These are phyloP conservation scores for Chaenogobius annularis DNA, from an alignment of 2,113 vertebrate species.

Conservation along the genomic window DNA sequence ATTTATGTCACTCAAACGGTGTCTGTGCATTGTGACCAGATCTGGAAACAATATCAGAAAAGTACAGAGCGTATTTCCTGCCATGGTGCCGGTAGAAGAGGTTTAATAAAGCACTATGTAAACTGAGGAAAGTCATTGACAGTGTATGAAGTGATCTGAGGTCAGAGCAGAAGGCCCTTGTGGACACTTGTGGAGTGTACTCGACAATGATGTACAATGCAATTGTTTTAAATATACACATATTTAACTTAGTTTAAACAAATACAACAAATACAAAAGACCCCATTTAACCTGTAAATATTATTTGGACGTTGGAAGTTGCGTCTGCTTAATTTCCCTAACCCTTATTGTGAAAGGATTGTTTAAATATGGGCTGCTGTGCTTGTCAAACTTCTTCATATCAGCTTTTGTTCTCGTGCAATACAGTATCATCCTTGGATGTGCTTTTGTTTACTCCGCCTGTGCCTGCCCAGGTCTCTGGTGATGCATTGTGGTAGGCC, in stretches of 20 bases:
- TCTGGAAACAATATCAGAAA: constrained; percentile 53
- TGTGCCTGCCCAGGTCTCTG: constrained; percentile 29
- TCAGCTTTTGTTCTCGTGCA: constrained; percentile 13
- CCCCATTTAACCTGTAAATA: background rate
- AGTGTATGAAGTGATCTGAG: constrained; percentile 36
- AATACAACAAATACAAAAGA: background rate
- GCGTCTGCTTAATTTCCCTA: background rate
- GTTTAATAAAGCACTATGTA: constrained; percentile 49
- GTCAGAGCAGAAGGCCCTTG: constrained; percentile 24
- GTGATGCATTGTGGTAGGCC: constrained; percentile 59
- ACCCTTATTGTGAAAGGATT: background rate
- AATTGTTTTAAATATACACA: too few relatives aligned
- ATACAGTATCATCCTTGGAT: constrained; percentile 14
- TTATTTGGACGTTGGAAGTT: background rate
- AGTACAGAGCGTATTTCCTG: constrained; percentile 36
- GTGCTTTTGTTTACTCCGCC: constrained; percentile 51
- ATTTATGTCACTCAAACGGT: constrained; percentile 11
- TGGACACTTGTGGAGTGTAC: background rate
- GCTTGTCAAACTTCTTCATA: constrained; percentile 11
- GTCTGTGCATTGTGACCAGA: constrained; percentile 22
- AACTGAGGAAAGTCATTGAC: constrained; percentile 65
- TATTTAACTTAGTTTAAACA: too few relatives aligned
- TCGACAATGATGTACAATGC: constrained; percentile 1
- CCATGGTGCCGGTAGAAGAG: constrained; percentile 45
- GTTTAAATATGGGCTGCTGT: constrained; percentile 4